Percentiles rank a stretch among this genome's conserved stretches.
Evolutionary conservation across 1,140 invertebrate species (phyloP).

Genomic region (Samia ricini): DNA sequence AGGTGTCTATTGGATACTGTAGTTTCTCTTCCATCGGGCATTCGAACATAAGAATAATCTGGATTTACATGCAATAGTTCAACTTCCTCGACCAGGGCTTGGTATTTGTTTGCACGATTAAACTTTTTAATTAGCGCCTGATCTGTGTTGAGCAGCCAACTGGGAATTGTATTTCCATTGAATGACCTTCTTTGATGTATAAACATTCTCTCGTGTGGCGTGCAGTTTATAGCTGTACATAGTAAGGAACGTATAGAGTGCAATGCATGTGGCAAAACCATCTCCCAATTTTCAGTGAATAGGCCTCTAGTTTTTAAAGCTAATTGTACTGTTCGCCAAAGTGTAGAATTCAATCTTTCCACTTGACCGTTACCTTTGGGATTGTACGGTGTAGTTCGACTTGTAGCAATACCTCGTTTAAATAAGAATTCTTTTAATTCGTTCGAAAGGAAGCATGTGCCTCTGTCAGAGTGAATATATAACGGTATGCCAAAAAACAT

Average conservation of each 20-base stretch:
- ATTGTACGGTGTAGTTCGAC: conserved; percentile 1
- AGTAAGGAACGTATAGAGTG: conserved; percentile 15
- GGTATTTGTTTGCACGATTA: too few relatives aligned
- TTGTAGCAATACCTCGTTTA: conserved; percentile 5
- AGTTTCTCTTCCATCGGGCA: too few relatives aligned
- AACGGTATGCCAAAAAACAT: not conserved
- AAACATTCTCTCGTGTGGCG: conserved; percentile 33
- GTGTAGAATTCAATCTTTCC: conserved; percentile 9
- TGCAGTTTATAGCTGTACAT: conserved; percentile 18
- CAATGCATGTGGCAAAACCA: conserved; percentile 1
- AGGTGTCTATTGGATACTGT: too few relatives aligned
- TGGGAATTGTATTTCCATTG: conserved; percentile 26
- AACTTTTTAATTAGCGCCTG: too few relatives aligned
- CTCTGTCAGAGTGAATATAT: conserved; percentile 7
- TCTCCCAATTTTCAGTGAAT: conserved; percentile 3
- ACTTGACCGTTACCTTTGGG: conserved; percentile 8
- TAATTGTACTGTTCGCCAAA: conserved; percentile 4
- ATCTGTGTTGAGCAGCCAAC: conserved; percentile 25
- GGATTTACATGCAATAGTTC: conserved; percentile 19
- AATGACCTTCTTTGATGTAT: conserved; percentile 16
- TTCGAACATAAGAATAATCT: conserved; percentile 12
- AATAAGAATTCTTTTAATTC: conserved; percentile 2
- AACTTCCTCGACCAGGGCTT: conserved; percentile 9
- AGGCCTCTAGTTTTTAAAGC: too few relatives aligned
- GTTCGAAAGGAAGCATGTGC: too few relatives aligned